A percentile compares a stretch with the other conserved stretches of the same genome.
phyloP scores from a whole-genome alignment of 2,888 invertebrate genomes.

The Diaphora mendica region DNA sequence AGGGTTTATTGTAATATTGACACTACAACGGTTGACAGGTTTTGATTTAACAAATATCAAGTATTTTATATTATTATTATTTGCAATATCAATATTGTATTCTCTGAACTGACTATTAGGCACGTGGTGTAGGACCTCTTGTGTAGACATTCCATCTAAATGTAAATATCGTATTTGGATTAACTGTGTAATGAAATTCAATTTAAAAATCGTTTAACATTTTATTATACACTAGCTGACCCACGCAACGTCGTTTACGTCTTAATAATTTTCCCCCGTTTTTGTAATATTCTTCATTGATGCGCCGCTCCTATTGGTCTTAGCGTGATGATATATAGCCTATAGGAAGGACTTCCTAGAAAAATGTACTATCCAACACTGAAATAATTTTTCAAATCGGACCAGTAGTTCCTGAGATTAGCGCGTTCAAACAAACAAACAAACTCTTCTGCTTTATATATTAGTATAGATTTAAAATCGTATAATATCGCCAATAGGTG shows the following conservation, averaged over 20 bases:
- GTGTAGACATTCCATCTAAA: conserved; percentile 44
- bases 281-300: too few relatives aligned
- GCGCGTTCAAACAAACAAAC: too few relatives aligned
- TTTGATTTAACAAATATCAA: neutral
- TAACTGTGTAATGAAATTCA: conserved; percentile 30
- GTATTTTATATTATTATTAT: conserved; percentile 8
- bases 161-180: conserved; percentile 46
- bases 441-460: too few relatives aligned
- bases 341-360: too few relatives aligned
- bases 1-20: conserved; percentile 23
- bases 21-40: neutral
- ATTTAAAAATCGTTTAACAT: conserved; percentile 34
- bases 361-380: too few relatives aligned
- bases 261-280: too few relatives aligned
- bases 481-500: conserved; percentile 41
- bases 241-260: too few relatives aligned
- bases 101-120: conserved; percentile 19
- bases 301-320: too few relatives aligned
- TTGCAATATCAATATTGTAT: conserved; percentile 27
- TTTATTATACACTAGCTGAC: conserved; percentile 29
- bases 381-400: too few relatives aligned
- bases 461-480: too few relatives aligned
- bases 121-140: conserved; percentile 24
- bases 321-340: too few relatives aligned
- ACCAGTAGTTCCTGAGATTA: too few relatives aligned